Evolutionary conservation across 1,140 invertebrate species (phyloP).

Genomic region (Anastatus disparis): DNA sequence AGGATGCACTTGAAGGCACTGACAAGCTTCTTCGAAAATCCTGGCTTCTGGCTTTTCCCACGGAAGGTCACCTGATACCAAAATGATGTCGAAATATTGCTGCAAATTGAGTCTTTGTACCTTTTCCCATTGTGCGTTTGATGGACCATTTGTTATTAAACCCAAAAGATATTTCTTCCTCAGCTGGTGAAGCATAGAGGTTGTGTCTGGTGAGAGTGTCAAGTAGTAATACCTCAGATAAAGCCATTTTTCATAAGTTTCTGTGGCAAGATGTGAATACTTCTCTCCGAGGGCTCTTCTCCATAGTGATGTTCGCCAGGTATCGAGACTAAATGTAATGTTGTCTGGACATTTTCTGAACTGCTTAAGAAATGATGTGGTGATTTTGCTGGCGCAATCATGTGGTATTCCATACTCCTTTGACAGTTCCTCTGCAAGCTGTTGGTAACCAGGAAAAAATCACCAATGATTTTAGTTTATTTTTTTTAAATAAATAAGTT

Average conservation of each 20-base stretch:
- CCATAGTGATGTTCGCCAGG: conserved; percentile 82
- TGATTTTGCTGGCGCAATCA: conserved; percentile 72
- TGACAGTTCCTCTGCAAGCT: conserved; percentile 77
- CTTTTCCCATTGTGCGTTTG: conserved; percentile 88
- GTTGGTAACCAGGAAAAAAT: conserved; percentile 54
- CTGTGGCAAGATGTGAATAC: conserved; percentile 75
- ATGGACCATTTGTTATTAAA: conserved; percentile 86
- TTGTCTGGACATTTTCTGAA: conserved; percentile 85
- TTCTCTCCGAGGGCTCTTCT: conserved; percentile 78
- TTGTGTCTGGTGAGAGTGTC: conserved; percentile 72
- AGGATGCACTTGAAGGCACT: conserved; percentile 76
- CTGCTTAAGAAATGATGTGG: conserved; percentile 75
- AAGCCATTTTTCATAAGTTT: conserved; percentile 80
- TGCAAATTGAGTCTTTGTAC: conserved; percentile 74
- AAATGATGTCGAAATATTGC: conserved; percentile 80
- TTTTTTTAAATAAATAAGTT: too few species aligned
- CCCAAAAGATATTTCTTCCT: conserved; percentile 78
- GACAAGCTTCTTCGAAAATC: conserved; percentile 82
- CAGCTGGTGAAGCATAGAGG: conserved; percentile 73
- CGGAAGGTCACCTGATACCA: conserved; percentile 83
- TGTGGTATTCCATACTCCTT: conserved; percentile 74
- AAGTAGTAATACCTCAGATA: conserved; percentile 79
- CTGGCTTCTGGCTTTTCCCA: conserved; percentile 85
- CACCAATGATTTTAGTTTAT: conserved; percentile 31
- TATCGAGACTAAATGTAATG: conserved; percentile 74